Base-by-base conservation (phyloP, 1,140 invertebrate genomes). In the Oncopeltus fasciatus region DNA sequence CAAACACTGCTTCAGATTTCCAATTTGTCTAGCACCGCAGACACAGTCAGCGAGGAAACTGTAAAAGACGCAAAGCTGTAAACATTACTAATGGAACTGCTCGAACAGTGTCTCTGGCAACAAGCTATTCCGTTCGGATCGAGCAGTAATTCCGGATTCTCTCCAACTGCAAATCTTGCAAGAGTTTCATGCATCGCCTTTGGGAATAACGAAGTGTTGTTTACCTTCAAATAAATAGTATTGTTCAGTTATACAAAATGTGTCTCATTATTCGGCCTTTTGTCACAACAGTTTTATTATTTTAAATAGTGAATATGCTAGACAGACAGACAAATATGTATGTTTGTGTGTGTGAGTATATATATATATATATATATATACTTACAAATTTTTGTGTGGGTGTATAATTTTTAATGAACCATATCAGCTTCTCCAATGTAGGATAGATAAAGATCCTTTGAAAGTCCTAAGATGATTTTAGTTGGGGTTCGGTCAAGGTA, bases 151-250 rank as follows among this genome's bases (percentile, higher is more conserved):
- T 31, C 56, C 56, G 5, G 27, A 57, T 8, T 27, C 56, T 14
- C 56, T 57, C 28, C 56, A 67, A 44, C 11, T 38, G 33, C 33
- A 5, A 38, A 38, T 38, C 16, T 16, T 38, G 16, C 33, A 38
- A 38, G 33, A 38, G 29, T 29, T 61, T 31, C 60, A 61, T 56
- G n/a, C n/a, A 33, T 68, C 63, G 20, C 65, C 68, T 60, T 24
- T 67, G 12, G 67, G 68, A 21, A 63, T 69, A 11, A 38, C 57
- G 18, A 69, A 38, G 33, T 38, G 5, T 16, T 38, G 33, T 16
- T 5, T 38, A 38, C 33, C 16, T 38, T 38, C 16, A 38, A 38
- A 9, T 9, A 38, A 38, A 16, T 38, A 38, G 5, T 38, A 38
- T 38, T 38, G 33, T 38, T 38, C 33, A 9, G 33, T 38, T 38